Evolutionary conservation across 2,888 invertebrate species (phyloP), one percentile per base, ranked within the genome.

Genomic region (Lasioglossum oenotherae): DNA sequence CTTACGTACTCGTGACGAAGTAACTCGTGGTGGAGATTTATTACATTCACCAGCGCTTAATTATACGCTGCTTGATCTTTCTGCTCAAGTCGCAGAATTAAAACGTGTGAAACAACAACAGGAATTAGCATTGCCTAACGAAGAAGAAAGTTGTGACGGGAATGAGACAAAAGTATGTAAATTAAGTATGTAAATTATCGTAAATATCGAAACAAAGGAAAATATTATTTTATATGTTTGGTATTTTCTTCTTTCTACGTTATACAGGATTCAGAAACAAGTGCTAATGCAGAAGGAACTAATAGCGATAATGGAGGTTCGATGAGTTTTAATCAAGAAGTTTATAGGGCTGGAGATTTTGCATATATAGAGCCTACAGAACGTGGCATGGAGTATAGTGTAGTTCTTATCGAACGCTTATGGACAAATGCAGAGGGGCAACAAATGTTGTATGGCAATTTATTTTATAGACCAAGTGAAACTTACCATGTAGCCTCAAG

Each of bases 401-500:
- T 99, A 71, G 97, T 98, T 83, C 97, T 98, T 90, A 98, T 99
- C 73, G 98, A 99, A 94, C 96, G 98, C 1, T 96, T 99, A 23
- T 99, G 98, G 97, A 98, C 98, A 23, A 98, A 98, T 93, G 96
- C 96, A 31, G 97, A 97, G 73, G 97, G 98, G 14, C 97, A 98
- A 87, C 97, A 98, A 92, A 98, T 98, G 97, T 96, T 99, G 91
- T 98, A 98, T 92, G 99, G 98, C n/a, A 98, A 98, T 93, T 97
- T 98, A 93, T 99, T 98, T 94, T 97, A 96, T 91, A 97, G 99
- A 80, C 99, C 99, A 0, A 98, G 98, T 92, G 99, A 99, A 95
- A 99, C 99, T 0, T 99, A 97, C 96, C 99, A 99, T 95, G 97
- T 99, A 12, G 98, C 98, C 19, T 98, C 99, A 0, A 97, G 99